Base-by-base conservation (phyloP, 2,888 invertebrate species). In the Atrina japonica region DNA sequence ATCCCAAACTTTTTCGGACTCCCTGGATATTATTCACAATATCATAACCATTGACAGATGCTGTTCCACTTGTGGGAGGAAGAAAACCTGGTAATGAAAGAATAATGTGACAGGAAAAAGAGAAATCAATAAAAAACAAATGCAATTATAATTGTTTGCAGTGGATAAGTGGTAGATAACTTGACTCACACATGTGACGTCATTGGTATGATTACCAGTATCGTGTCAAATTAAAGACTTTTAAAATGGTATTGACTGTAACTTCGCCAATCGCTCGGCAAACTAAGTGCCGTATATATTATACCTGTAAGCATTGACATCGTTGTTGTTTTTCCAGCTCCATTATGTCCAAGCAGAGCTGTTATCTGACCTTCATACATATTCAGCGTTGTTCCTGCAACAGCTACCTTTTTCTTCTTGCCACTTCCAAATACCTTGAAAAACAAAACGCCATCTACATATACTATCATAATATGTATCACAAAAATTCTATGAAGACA, bases 311-410 rank as follows among this genome's bases (percentile, higher is more conserved):
- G 90, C 94, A 97, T 96, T 0, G 96, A 95, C 92, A 97, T 96
- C 0, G 96, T 96, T 0, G 97, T 97, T 0, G 96, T 96, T 92
- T 96, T 96, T 29, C 97, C 96, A 59, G 95, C 96, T 11, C 96
- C 96, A 88, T 96, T 96, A 88, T 95, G 95, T 0, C 97, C 97
- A 21, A 97, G 91, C 18, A 97, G 91, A 1, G 95, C 95, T 0
- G 96, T 96, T 43, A 96, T 96, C 90, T 96, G 95, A 1, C 95
- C 95, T 83, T 94, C 93, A 83, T 94, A 94, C 82, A 96, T 94
- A 74, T 94, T 93, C 86, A 96, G 88, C 25, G 93, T 92, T 5
- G 96, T 91, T 75, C 94, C 92, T 78, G 93, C 92, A 0, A 96
- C 93, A 16, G 94, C 96, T 2, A 90, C 84, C 81, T 88, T 91